Evolutionary conservation across 2,888 invertebrate genomes (phyloP), one percentile per base, ranked within the genome.

Genomic region (Plebejus anna): DNA sequence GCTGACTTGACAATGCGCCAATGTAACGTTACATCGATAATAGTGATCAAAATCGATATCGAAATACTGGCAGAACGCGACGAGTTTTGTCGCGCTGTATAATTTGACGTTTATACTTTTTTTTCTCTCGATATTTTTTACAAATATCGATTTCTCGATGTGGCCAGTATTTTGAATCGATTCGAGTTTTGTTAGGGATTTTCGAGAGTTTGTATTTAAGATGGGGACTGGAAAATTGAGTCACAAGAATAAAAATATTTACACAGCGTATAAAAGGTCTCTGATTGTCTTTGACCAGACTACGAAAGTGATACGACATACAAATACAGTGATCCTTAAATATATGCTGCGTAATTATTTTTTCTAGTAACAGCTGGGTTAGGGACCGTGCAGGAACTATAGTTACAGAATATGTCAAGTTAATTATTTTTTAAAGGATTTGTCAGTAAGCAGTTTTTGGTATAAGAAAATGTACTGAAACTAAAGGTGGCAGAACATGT

Each of bases 1-100:
- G 66, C 28, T 28, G 28, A 79, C 79, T 90, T 90, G 91, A 91
- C 91, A 91, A 90, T 90, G 91, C 90, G 91, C 91, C 91, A 73
- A 79, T 80, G 77, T 81, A 76, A 42, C 32, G 11, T 28, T 55
- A 73, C 73, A 73, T 73, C 73, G 73, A 73, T 32, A 51, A 77
- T 66, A 77, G 42, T 22, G 75, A 75, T 66, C 61, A 11, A 66
- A 77, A 75, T 72, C 51, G 59, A 75, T 77, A 36, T 75, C 57
- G 59, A 59, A 75, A 38, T 76, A 51, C 73, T 73, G 73, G 73
- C 7, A 16, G 32, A 55, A 32, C 28, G 28, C 32, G 51, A 73
- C 32, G 16, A 16, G 28, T 73, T 73, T 73, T 32, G 55, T 32
- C 73, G 51, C 72, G 47, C n/a, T 9, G 7, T 73, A 32, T 73